These are phyloP conservation scores for Dreissena rostriformis DNA, from an alignment of 1,140 invertebrate genomes.

Conservation along the genomic window DNA sequence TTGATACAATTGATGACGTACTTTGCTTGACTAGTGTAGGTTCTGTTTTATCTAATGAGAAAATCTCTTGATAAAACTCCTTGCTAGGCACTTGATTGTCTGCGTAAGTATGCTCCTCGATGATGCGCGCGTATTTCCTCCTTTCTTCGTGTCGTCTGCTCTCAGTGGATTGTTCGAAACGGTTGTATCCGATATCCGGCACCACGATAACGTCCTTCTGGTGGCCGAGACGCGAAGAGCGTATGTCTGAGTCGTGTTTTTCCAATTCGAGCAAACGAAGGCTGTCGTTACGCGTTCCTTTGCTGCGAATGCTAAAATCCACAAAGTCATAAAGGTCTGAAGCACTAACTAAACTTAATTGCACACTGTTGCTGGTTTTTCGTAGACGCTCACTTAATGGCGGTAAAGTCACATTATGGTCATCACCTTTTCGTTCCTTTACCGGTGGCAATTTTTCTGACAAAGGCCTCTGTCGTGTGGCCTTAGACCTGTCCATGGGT, in stretches of 20 bases:
- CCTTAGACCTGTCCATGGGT: constrained; percentile 12
- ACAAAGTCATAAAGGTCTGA: constrained; percentile 55
- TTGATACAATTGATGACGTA: background rate
- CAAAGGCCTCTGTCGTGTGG: constrained; percentile 16
- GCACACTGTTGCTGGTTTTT: constrained; percentile 29
- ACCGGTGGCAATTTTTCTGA: constrained; percentile 25
- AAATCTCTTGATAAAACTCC: constrained; percentile 35
- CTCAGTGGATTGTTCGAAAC: constrained; percentile 26
- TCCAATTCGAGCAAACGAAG: constrained; percentile 35
- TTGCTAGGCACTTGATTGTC: constrained; percentile 6
- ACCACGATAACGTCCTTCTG: background rate
- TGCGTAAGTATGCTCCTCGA: background rate
- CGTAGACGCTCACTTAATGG: constrained; percentile 22
- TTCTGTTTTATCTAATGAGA: constrained; percentile 24
- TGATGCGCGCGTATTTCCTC: background rate
- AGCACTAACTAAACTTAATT: constrained; percentile 49
- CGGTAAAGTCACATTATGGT: constrained; percentile 19
- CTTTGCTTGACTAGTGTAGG: background rate
- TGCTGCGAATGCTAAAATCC: constrained; percentile 46
- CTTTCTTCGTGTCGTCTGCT: background rate
- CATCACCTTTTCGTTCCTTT: background rate
- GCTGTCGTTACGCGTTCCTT: constrained; percentile 40
- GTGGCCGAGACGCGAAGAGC: background rate
- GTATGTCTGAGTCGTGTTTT: background rate
- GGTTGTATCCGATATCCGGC: background rate